Conservation (phyloP, 2,113 vertebrate genomes). For the Otis tarda region DNA sequence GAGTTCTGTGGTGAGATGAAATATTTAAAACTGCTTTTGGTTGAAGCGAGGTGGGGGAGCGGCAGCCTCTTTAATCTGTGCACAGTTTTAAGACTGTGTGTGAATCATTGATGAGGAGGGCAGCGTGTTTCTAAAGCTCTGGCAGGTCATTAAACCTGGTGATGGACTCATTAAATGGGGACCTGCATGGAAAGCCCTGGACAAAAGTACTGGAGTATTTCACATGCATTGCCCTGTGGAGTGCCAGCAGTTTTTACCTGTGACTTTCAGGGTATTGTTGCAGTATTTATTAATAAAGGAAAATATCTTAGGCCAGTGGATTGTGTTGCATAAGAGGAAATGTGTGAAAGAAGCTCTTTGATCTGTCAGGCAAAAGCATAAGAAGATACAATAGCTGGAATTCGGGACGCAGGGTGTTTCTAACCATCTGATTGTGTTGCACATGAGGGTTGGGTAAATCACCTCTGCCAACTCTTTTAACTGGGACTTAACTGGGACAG, state of each 20-base stretch:
- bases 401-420: background rate
- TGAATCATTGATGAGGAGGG: slow-evolving; percentile 68
- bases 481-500: background rate
- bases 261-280: background rate
- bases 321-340: background rate
- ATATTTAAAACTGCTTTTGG: slow-evolving; percentile 61
- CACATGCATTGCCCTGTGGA: background rate
- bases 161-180: slow-evolving; percentile 53
- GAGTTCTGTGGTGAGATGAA: slow-evolving; percentile 51
- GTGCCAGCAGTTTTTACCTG: background rate
- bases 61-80: slow-evolving; percentile 59
- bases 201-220: background rate
- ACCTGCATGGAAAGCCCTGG: slow-evolving; percentile 9
- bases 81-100: slow-evolving; percentile 31
- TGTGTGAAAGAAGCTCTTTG: background rate
- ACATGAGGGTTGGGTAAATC: background rate
- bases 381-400: background rate
- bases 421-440: background rate
- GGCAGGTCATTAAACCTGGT: slow-evolving; percentile 55
- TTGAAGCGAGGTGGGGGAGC: slow-evolving; percentile 37
- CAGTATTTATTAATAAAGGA: background rate
- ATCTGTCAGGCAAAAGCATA: background rate
- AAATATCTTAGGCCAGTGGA: background rate
- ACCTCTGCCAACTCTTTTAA: background rate
- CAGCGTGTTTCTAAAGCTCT: slow-evolving; percentile 55